Conservation (phyloP, 2,113 vertebrate species). For the Fulmarus glacialis region DNA sequence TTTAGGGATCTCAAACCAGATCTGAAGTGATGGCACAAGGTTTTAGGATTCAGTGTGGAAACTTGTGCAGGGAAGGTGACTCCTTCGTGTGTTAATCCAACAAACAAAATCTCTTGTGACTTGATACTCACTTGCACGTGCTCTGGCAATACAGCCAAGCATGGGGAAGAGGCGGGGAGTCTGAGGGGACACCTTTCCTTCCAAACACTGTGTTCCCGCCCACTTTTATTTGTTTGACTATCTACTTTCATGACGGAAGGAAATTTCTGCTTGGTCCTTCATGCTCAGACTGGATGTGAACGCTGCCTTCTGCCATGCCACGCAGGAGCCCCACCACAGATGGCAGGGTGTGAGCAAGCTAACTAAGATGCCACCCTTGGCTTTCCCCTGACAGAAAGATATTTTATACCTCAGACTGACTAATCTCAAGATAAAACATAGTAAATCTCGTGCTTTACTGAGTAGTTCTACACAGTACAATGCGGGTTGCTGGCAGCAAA, state of each 20-base stretch:
- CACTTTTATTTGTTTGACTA: background rate
- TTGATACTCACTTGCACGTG: background rate
- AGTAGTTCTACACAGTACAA: background rate
- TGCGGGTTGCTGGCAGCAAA: background rate
- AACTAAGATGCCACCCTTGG: background rate
- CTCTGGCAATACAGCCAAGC: background rate
- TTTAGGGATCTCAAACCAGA: background rate
- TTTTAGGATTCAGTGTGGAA: background rate
- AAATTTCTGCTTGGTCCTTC: background rate
- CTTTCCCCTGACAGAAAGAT: background rate
- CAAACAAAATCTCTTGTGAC: background rate
- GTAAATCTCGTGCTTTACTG: background rate
- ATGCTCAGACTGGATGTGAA: background rate
- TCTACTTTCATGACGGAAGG: background rate
- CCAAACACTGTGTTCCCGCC: background rate
- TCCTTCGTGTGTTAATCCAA: background rate
- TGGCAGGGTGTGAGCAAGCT: background rate
- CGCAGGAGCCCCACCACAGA: accelerated
- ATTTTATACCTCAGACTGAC: background rate
- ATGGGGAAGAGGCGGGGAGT: background rate
- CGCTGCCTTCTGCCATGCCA: accelerated
- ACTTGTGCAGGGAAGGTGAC: background rate
- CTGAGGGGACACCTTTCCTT: background rate
- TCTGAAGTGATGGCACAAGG: background rate
- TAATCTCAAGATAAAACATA: background rate